Evolutionary conservation across 1,140 invertebrate species (phyloP).

Genomic region (Drosophila suzukii): DNA sequence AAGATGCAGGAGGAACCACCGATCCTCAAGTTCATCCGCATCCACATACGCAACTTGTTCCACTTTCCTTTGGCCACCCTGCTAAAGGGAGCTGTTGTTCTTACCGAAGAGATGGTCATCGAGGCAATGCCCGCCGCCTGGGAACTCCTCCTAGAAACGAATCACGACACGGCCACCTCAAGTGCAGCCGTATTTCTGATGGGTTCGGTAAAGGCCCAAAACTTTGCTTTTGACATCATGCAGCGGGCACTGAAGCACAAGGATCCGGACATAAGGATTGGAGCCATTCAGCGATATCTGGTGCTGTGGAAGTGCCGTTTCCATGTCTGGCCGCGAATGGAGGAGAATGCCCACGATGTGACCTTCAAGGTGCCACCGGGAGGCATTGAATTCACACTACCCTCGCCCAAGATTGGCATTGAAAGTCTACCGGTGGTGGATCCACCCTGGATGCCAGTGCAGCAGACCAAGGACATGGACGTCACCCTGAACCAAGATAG

Average conservation of each 20-base stretch:
- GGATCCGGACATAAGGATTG: slow-evolving; percentile 90
- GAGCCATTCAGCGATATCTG: slow-evolving; percentile 90
- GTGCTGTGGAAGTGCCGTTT: slow-evolving; percentile 98
- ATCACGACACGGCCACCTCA: slow-evolving; percentile 90
- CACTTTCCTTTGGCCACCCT: slow-evolving; percentile 95
- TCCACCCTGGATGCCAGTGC: slow-evolving; percentile 99
- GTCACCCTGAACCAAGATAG: slow-evolving; percentile 99
- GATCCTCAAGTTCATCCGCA: slow-evolving; percentile 93
- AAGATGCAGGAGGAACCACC: slow-evolving; percentile 87
- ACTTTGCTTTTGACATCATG: slow-evolving; percentile 94
- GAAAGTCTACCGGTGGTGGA: slow-evolving; percentile 97
- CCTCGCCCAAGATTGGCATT: slow-evolving; percentile 99
- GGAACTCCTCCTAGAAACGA: slow-evolving; percentile 95
- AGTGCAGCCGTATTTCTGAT: slow-evolving; percentile 96
- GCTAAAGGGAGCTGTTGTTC: slow-evolving; percentile 95
- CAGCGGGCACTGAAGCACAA: slow-evolving; percentile 93
- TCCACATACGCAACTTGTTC: slow-evolving; percentile 93
- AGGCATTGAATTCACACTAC: slow-evolving; percentile 99
- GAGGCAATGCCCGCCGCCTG: slow-evolving; percentile 96
- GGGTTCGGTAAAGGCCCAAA: slow-evolving; percentile 94
- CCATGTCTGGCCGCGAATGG: slow-evolving; percentile 99
- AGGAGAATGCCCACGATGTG: slow-evolving; percentile 95
- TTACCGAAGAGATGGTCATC: slow-evolving; percentile 94
- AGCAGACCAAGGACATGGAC: slow-evolving; percentile 99
- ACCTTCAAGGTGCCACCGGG: slow-evolving; percentile 99